Evolutionary conservation across 2,797 vertebrate species (phyloP).

Genomic region (Pangasius mekongensis): DNA sequence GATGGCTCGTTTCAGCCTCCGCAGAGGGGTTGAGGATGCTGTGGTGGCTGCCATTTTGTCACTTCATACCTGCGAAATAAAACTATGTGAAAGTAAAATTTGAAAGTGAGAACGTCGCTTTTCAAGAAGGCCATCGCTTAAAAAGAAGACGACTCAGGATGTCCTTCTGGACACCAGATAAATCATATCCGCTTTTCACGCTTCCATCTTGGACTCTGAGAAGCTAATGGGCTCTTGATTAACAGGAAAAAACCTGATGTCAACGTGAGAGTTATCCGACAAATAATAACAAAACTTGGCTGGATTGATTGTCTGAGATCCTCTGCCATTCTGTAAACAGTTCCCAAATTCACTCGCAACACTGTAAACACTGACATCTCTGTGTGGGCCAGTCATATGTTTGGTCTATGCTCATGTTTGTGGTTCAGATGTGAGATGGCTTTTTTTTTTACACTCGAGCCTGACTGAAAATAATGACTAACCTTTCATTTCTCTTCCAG

Average conservation of each 20-base stretch:
- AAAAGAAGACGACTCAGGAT: background rate
- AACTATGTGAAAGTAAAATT: background rate
- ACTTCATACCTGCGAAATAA: background rate
- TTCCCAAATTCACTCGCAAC: conserved; percentile 15
- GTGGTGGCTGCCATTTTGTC: background rate
- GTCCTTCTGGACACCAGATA: conserved; percentile 9
- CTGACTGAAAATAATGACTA: conserved; percentile 45
- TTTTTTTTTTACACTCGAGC: conserved; percentile 6
- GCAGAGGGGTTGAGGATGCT: background rate
- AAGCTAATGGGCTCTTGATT: conserved; percentile 36
- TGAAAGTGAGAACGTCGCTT: background rate
- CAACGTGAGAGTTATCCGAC: conserved; percentile 27
- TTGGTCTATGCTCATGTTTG: conserved; percentile 60
- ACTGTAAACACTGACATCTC: conserved; percentile 55
- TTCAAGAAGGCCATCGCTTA: background rate
- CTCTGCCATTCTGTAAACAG: conserved; percentile 51
- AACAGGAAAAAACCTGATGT: conserved; percentile 47
- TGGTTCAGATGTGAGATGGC: conserved; percentile 22
- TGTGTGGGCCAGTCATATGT: conserved; percentile 49
- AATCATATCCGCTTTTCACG: conserved; percentile 11
- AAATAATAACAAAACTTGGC: conserved; percentile 53
- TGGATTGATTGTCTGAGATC: conserved; percentile 52
- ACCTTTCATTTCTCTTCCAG: conserved; percentile 17
- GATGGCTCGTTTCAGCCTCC: background rate
- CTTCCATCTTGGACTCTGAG: conserved; percentile 12